Base-by-base conservation (phyloP, 2,113 vertebrate species). In the Lichenostomus cassidix region DNA sequence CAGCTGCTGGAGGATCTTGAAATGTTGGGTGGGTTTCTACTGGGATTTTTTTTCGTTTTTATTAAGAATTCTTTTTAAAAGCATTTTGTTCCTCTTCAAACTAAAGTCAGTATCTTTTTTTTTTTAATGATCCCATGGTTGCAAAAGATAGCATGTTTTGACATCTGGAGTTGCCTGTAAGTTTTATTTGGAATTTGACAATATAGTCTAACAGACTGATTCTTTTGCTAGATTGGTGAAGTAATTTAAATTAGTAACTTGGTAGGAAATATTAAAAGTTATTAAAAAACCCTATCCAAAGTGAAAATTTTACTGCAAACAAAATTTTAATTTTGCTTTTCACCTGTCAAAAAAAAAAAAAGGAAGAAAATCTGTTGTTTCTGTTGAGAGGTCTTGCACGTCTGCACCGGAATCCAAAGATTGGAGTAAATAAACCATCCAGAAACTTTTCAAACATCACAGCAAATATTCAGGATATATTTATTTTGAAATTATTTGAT, bases 1-100 rank as follows among this genome's bases (percentile, higher is more conserved):
- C 19, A 86, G 58, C 74, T 76, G 52, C 28, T 82, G 87, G 41
- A 79, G 7, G 2, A 82, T 46, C 58, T 47, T 27, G 11, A 77
- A 68, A 55, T n/a, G 8, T n/a, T 27, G 8, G 7, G 12, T 50
- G 17, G 7, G 5, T 15, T 80, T 69, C 24, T 64, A 42, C 22
- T 68, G 28, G 29, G 33, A 69, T n/a, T n/a, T 62, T 33, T 35
- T 2, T 0, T 0, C 3, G 1, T 9, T 46, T 33, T 69, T 84
- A 52, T 64, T 52, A 87, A 69, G 50, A 65, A 63, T 37, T 85
- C 33, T 93, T 87, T 88, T 59, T 3, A 56, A 44, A 92, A 70
- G 21, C 65, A 55, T 90, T 96, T 95, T 94, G 65, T 77, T 94
- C 76, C 41, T 90, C 58, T 79, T 94, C 64, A 70, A 73, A 83